Percentiles rank a stretch among this genome's conserved stretches.
These are phyloP conservation scores for Phymorhynchus buccinoides DNA, from an alignment of 1,140 invertebrate species.

Conservation along the genomic window DNA sequence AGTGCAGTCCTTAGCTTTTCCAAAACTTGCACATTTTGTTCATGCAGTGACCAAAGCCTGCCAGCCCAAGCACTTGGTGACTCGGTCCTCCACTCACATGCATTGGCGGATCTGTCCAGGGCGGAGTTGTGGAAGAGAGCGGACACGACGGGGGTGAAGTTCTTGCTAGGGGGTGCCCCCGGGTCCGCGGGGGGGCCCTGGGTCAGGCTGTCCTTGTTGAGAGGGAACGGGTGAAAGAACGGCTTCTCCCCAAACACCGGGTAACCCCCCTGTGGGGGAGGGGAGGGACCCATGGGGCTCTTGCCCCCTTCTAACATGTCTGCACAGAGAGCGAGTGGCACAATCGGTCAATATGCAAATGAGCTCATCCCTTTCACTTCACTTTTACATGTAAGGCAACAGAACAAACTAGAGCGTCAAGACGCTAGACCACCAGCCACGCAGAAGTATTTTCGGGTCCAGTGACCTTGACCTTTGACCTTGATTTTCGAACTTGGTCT, in stretches of 20 bases:
- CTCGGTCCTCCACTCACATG: slow-evolving; percentile 45
- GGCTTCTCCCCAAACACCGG: slow-evolving; percentile 48
- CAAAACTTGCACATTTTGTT: too few relatives aligned
- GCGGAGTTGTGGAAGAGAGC: slow-evolving; percentile 35
- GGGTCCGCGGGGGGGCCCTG: slow-evolving; percentile 21
- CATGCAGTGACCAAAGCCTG: too few relatives aligned
- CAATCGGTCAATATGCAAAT: too few relatives aligned
- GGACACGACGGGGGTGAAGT: slow-evolving; percentile 27
- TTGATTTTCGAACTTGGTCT: too few relatives aligned
- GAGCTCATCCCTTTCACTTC: too few relatives aligned
- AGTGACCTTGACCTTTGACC: too few relatives aligned
- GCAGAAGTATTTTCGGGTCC: too few relatives aligned
- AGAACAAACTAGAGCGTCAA: too few relatives aligned
- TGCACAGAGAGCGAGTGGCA: slow-evolving; percentile 44
- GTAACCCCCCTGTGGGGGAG: slow-evolving; percentile 50
- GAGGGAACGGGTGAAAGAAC: slow-evolving; percentile 25
- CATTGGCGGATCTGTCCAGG: slow-evolving; percentile 26
- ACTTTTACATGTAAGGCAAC: too few relatives aligned
- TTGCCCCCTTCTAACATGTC: slow-evolving; percentile 63
- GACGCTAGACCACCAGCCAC: too few relatives aligned
- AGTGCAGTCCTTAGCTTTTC: too few relatives aligned
- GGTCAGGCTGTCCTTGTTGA: slow-evolving; percentile 34
- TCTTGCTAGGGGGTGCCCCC: slow-evolving; percentile 23
- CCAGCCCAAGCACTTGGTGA: too few relatives aligned
- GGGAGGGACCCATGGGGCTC: slow-evolving; percentile 63